Conservation (phyloP, 2,113 vertebrate species). For the Eudyptes chrysolophus region DNA sequence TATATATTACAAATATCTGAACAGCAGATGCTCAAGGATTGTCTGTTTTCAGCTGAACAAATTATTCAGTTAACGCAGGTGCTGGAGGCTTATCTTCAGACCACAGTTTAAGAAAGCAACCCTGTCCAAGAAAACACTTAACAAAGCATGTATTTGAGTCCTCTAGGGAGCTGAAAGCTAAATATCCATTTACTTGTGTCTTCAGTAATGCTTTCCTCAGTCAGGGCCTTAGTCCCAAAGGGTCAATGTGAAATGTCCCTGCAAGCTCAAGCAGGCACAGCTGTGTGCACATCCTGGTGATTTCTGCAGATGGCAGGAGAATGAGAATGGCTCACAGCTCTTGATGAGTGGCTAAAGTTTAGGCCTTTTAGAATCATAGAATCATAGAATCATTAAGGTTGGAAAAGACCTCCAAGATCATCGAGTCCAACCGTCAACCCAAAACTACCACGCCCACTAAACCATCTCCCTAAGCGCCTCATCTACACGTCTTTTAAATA, state of each 20-base stretch:
- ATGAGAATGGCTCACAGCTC: background rate
- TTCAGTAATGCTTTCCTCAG: background rate
- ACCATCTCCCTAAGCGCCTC: too few relatives aligned
- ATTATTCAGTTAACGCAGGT: background rate
- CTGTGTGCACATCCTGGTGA: background rate
- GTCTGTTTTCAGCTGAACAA: background rate
- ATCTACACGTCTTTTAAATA: too few relatives aligned
- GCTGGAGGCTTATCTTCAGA: background rate
- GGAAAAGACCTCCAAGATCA: too few relatives aligned
- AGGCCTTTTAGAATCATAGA: background rate
- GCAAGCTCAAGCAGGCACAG: background rate
- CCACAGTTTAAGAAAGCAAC: background rate
- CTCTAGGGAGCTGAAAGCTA: background rate
- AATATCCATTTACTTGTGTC: background rate
- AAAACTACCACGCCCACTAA: too few relatives aligned
- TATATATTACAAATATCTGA: background rate
- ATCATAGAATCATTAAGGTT: too few relatives aligned
- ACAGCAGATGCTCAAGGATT: background rate
- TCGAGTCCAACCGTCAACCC: too few relatives aligned
- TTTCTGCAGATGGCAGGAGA: background rate
- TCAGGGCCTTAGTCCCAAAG: background rate
- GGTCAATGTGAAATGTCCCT: background rate
- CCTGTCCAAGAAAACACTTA: background rate
- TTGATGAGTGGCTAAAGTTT: background rate
- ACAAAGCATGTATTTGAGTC: background rate